Evolutionary conservation across 2,797 vertebrate genomes (phyloP), one percentile per base, ranked within the genome.

Genomic region (Poeciliopsis paucimaculata): DNA sequence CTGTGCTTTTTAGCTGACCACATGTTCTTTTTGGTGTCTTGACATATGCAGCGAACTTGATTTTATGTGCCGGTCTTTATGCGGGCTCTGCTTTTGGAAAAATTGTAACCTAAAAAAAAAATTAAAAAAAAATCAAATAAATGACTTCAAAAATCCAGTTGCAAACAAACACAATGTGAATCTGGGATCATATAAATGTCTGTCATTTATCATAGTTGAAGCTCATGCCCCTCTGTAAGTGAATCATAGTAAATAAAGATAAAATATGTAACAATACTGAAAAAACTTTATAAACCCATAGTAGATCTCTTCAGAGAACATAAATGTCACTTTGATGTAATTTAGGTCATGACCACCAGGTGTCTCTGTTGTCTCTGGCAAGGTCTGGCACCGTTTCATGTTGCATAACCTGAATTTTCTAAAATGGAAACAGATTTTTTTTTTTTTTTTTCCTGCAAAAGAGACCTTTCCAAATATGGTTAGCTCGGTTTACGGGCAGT

Each of bases 331-430:
- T 46, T 5, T 6, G 7, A 11, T 60, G 79, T 51, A 45, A 51
- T 70, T 36, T 0, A 8, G n/a, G 13, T 43, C 0, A 16, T 10
- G 6, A 46, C 83, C 94, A 89, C 77, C n/a, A 88, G 90, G 73
- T 74, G 92, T 84, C 92, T 45, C 79, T 45, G 10, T 53, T 75
- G 51, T 46, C 66, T 78, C 36, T 82, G 1, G 15, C n/a, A 76
- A 66, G 31, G 53, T 18, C 20, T 23, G 2, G 11, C 64, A 60
- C 15, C n/a, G 23, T 12, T 60, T 62, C 4, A 0, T 46, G 11
- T 73, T 53, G 34, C 11, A 1, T 36, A 28, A 81, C n/a, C 46
- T 39, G 18, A 20, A 34, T 82, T 78, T 71, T 4, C 45, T 39
- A 46, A 64, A 88, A 31, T 78, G 41, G 71, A 86, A 86, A 84